Percentiles rank a stretch among this genome's conserved stretches.
These are phyloP conservation scores for Crocodylus rhombifer DNA, from an alignment of 2,797 vertebrate species.

Conservation along the genomic window DNA sequence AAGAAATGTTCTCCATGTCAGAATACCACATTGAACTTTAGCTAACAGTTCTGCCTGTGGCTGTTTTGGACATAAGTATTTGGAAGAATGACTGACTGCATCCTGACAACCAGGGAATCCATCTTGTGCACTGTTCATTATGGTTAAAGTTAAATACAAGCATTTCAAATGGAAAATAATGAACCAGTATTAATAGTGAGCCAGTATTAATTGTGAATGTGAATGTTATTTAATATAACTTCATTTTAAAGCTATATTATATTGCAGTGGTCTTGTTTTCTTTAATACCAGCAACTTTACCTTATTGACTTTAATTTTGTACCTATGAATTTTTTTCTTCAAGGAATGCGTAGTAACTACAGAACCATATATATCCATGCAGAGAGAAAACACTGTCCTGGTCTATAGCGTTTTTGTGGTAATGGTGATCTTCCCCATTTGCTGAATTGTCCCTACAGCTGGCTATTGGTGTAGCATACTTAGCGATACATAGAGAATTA, in stretches of 20 bases:
- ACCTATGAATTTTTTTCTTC: neutral
- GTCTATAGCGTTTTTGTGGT: neutral
- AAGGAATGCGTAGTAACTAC: neutral
- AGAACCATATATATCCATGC: neutral
- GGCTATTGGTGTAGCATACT: neutral
- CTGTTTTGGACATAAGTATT: neutral
- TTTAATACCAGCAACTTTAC: neutral
- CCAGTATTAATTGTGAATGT: neutral
- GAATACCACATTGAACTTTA: neutral
- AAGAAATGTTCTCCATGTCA: neutral
- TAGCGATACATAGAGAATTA: neutral
- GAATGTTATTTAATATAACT: neutral
- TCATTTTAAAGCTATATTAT: constrained; percentile 12
- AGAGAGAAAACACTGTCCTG: neutral
- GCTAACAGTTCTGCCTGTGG: constrained; percentile 23
- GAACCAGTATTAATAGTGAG: neutral
- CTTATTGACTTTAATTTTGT: neutral
- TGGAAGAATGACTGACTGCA: neutral
- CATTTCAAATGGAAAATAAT: neutral
- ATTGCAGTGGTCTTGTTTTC: neutral
- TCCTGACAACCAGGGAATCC: neutral
- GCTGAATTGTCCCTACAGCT: neutral
- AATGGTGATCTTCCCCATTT: neutral
- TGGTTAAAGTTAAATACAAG: neutral
- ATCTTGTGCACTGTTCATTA: neutral